A percentile compares a stretch with the other conserved stretches of the same genome.
phyloP scores from a whole-genome alignment of 2,888 invertebrate genomes.

The Acanthosepion esculentum region DNA sequence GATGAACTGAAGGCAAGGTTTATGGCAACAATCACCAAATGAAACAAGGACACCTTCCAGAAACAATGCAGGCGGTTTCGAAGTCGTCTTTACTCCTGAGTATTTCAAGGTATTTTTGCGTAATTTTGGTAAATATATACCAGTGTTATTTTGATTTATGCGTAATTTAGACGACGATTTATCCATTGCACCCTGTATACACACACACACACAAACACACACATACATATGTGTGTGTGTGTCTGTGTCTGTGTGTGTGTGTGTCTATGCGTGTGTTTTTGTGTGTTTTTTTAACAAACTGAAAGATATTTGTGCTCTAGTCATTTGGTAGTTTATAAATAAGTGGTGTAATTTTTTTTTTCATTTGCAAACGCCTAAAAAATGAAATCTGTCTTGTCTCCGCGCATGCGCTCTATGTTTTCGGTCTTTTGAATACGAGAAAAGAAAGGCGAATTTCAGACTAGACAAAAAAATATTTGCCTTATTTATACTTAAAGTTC shows the following conservation, averaged over 20 bases:
- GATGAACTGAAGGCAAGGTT: too few relatives aligned
- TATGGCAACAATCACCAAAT: too few relatives aligned
- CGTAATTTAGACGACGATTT: too few relatives aligned
- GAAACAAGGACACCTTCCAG: too few relatives aligned
- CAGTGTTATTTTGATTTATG: too few relatives aligned
- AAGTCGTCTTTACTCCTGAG: too few relatives aligned
- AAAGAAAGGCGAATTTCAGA: background rate
- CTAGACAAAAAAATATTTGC: background rate
- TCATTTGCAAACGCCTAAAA: background rate
- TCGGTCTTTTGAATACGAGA: background rate
- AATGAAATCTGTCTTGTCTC: background rate
- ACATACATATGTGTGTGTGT: background rate
- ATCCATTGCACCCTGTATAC: too few relatives aligned
- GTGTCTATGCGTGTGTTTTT: background rate
- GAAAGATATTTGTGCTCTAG: background rate
- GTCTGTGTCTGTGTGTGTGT: background rate
- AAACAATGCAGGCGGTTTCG: too few relatives aligned
- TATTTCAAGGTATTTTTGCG: too few relatives aligned
- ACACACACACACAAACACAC: background rate
- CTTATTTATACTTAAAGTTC: background rate
- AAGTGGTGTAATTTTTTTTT: background rate
- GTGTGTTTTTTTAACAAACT: background rate
- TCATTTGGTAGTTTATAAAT: background rate
- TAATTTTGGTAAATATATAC: too few relatives aligned
- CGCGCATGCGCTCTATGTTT: too few relatives aligned